These are phyloP conservation scores for Marcusenius ussheri DNA, from an alignment of 2,113 vertebrate species.

Conservation along the genomic window DNA sequence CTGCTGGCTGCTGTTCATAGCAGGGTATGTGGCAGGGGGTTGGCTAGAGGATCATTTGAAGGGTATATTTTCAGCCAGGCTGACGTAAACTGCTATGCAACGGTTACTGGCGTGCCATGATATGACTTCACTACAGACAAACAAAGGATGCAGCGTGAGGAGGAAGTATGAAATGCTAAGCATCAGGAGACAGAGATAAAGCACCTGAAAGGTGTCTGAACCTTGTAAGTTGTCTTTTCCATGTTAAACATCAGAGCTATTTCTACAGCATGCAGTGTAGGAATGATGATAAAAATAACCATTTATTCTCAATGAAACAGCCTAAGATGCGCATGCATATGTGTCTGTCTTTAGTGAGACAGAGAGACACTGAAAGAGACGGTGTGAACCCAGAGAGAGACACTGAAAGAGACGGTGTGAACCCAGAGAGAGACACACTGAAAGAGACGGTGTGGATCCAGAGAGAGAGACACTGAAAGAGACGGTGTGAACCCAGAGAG, in stretches of 20 bases:
- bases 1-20: background rate
- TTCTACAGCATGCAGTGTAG: background rate
- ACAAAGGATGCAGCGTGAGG: background rate
- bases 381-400: too few species aligned
- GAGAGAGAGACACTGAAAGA: too few species aligned
- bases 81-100: background rate
- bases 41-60: background rate
- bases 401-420: background rate
- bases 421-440: too few species aligned
- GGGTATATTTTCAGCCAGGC: background rate
- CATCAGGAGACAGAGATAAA: background rate
- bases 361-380: background rate
- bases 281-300: conserved; percentile 9
- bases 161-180: background rate
- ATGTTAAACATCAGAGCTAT: conserved; percentile 6
- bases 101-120: background rate
- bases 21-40: background rate
- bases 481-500: too few species aligned
- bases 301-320: background rate
- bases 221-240: background rate
- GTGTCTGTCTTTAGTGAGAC: background rate
- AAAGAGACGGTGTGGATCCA: too few species aligned
- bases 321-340: background rate
- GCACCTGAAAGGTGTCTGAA: background rate
- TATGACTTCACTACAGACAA: background rate